Evolutionary conservation across 2,797 vertebrate genomes (phyloP).

Genomic region (Hozukius guyotensis): DNA sequence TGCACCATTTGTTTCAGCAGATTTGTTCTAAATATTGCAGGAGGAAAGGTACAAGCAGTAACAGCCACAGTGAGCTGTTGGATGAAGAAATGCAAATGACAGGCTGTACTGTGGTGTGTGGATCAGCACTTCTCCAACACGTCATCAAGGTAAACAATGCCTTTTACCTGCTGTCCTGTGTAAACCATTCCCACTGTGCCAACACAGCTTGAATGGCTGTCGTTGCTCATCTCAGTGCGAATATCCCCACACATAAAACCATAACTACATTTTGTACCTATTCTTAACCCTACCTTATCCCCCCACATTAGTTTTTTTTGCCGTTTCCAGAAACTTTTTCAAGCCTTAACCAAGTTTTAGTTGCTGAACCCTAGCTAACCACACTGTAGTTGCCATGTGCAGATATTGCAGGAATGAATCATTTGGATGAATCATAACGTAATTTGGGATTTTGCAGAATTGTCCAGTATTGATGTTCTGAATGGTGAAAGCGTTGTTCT

Average conservation of each 20-base stretch:
- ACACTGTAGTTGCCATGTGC: neutral
- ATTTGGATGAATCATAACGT: neutral
- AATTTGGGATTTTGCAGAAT: neutral
- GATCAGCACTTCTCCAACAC: neutral
- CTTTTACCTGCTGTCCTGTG: neutral
- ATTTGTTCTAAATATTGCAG: conserved; percentile 5
- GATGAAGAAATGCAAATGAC: neutral
- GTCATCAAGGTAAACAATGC: conserved; percentile 13
- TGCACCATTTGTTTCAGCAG: neutral
- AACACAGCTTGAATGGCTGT: neutral
- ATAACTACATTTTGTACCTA: neutral
- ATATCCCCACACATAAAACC: neutral
- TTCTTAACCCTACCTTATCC: neutral
- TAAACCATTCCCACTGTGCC: neutral
- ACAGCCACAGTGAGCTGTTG: neutral
- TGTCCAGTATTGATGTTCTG: neutral
- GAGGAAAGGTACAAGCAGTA: neutral
- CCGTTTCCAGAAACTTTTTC: neutral
- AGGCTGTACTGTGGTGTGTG: neutral
- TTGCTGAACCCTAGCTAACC: neutral
- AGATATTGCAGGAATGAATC: neutral
- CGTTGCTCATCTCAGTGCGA: neutral
- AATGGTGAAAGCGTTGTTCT: neutral
- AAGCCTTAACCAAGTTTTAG: neutral
- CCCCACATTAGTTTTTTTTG: neutral